These are phyloP conservation scores for Arge pagana DNA, from an alignment of 2,888 invertebrate species.

Conservation along the genomic window DNA sequence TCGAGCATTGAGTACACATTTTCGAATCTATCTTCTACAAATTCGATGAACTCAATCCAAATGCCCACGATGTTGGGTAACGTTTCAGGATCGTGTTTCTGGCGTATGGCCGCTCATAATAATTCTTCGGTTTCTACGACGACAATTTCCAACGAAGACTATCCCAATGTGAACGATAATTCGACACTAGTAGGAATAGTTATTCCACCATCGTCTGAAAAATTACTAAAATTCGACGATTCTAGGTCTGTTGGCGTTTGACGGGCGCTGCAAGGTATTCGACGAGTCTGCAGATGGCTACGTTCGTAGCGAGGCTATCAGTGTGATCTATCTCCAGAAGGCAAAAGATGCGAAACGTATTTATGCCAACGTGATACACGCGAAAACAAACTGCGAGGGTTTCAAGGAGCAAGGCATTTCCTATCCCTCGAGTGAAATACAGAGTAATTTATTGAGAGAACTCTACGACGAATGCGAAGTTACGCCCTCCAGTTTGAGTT, in stretches of 20 bases:
- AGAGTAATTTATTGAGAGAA: slow-evolving; percentile 52
- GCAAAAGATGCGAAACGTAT: slow-evolving; percentile 53
- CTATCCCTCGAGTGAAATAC: slow-evolving; percentile 29
- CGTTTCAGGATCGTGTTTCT: not conserved
- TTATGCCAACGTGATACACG: slow-evolving; percentile 60
- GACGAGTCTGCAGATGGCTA: slow-evolving; percentile 81
- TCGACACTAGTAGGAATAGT: too few species aligned
- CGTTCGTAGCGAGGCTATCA: slow-evolving; percentile 75
- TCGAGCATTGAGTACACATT: too few species aligned
- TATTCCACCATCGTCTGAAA: too few species aligned
- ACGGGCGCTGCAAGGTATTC: slow-evolving; percentile 86
- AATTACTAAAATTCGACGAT: too few species aligned
- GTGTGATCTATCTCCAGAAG: slow-evolving; percentile 71
- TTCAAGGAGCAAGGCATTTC: slow-evolving; percentile 37
- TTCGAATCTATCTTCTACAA: not conserved
- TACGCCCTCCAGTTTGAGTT: slow-evolving; percentile 62
- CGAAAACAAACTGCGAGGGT: slow-evolving; percentile 61
- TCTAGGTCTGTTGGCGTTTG: slow-evolving; percentile 74
- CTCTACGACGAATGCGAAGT: slow-evolving; percentile 64
- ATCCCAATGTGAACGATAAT: not conserved
- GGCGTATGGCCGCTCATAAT: not conserved
- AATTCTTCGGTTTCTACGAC: not conserved
- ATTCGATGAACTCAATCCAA: not conserved
- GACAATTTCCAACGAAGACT: not conserved
- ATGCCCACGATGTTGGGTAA: not conserved